A percentile compares a stretch with the other conserved stretches of the same genome.
Evolutionary conservation across 2,113 vertebrate genomes (phyloP).

Genomic region (Haemorhous mexicanus): DNA sequence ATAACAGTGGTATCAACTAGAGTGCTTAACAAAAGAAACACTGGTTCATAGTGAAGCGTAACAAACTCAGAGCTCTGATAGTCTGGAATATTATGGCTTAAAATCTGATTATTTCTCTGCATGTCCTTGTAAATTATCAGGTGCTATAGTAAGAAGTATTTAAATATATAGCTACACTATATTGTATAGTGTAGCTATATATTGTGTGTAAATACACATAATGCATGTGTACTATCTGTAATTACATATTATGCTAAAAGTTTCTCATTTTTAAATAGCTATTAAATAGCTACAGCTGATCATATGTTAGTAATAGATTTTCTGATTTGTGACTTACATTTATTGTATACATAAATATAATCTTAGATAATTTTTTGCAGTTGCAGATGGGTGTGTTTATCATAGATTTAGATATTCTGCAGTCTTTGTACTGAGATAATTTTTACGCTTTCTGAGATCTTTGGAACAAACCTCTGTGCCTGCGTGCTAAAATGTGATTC

Average conservation of each 20-base stretch:
- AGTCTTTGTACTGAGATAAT: not conserved
- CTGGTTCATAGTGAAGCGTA: not conserved
- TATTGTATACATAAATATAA: not conserved
- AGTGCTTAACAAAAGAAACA: not conserved
- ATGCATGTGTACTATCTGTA: not conserved
- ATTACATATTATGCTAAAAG: not conserved
- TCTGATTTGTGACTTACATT: not conserved
- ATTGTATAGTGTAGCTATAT: not conserved
- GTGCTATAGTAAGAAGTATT: not conserved
- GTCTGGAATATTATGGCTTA: not conserved
- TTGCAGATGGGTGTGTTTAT: not conserved
- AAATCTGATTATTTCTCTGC: not conserved
- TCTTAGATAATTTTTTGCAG: not conserved
- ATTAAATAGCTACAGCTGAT: not conserved
- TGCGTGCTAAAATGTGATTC: not conserved
- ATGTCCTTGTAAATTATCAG: not conserved
- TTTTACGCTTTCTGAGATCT: constrained; percentile 4
- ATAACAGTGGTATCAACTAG: not conserved
- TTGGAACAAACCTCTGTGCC: not conserved
- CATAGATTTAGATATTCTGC: not conserved
- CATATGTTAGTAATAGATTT: not conserved
- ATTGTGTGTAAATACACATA: not conserved
- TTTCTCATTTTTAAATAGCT: not conserved
- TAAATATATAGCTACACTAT: too few species aligned
- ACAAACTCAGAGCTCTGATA: not conserved